Base-by-base conservation (phyloP, 2,113 vertebrate species). In the Crocuta crocuta region DNA sequence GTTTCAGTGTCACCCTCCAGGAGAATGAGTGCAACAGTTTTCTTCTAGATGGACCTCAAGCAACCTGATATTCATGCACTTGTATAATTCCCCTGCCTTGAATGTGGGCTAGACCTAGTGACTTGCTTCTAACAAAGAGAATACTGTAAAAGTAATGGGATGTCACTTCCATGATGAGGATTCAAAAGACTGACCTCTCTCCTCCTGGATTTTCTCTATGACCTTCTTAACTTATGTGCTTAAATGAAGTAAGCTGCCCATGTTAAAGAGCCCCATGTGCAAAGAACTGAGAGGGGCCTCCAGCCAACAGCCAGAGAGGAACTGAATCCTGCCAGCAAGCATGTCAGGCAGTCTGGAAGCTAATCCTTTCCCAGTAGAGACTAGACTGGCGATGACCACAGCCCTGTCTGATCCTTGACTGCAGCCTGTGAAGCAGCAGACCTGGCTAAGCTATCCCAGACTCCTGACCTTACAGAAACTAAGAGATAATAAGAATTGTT, bases 41-140 rank as follows among this genome's bases (percentile, higher is more conserved):
- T 87, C 33, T 86, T 91, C 31, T 91, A 92, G 83, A 68, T 48
- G 45, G 12, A 10, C 13, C 31, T 81, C 33, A 79, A 0, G 15
- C 35, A 86, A 81, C 23, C 65, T 78, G 31, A n/a, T 85, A 35
- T 31, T 43, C 13, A 50, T 10, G 39, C 2, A 3, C 28, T 88
- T 78, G 5, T 94, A 7, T 91, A 87, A 84, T 80, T 43, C 35
- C 68, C 61, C 82, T 70, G n/a, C 86, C 33, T 95, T 74, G 19
- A 95, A 63, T 89, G 28, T 61, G 39, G 68, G 16, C 71, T 80
- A 71, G 15, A 61, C 65, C n/a, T 84, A 68, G 39, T 85, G 70
- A 92, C 61, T 92, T 92, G 33, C 65, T 94, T 94, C 53, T 88
- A 80, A 93, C 39, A 74, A 89, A 92, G 0, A 71, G 85, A 91